These are phyloP conservation scores for Phyllotreta cruciferae DNA, from an alignment of 2,888 invertebrate genomes.

Conservation along the genomic window DNA sequence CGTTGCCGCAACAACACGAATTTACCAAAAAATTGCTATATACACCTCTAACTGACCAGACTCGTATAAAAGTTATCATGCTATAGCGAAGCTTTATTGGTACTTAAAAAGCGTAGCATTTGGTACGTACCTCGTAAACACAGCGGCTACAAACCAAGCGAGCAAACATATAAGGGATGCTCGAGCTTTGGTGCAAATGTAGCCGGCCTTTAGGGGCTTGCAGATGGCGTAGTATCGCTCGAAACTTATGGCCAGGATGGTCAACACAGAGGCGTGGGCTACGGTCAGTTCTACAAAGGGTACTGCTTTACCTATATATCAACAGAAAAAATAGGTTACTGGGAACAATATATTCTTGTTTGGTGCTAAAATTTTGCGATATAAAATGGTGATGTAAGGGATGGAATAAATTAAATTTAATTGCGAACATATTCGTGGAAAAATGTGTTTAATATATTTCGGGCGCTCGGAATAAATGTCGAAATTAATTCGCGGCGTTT, in stretches of 20 bases:
- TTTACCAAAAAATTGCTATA: slow-evolving; percentile 1
- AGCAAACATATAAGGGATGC: slow-evolving; percentile 82
- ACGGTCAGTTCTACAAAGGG: slow-evolving; percentile 92
- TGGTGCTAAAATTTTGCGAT: too few species aligned
- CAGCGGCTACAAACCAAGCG: slow-evolving; percentile 84
- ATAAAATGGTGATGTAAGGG: too few species aligned
- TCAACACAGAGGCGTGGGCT: slow-evolving; percentile 90
- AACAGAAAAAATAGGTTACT: slow-evolving; percentile 48
- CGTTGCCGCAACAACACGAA: background rate
- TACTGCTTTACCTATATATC: slow-evolving; percentile 86
- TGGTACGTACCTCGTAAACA: slow-evolving; percentile 80
- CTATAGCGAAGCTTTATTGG: background rate
- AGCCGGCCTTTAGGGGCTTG: slow-evolving; percentile 87
- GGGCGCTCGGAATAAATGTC: too few species aligned
- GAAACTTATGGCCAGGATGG: slow-evolving; percentile 92
- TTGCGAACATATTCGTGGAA: too few species aligned
- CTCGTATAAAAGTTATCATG: too few species aligned
- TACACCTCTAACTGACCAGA: too few species aligned
- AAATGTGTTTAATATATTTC: too few species aligned
- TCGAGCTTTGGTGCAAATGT: slow-evolving; percentile 86
- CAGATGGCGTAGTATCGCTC: slow-evolving; percentile 89
- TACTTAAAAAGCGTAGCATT: background rate
- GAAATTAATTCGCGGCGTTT: too few species aligned
- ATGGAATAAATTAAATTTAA: too few species aligned
- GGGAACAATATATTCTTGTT: background rate